A percentile compares a stretch with the other conserved stretches of the same genome.
Conservation (phyloP, 2,797 vertebrate genomes). For the Gallinago stenura region DNA sequence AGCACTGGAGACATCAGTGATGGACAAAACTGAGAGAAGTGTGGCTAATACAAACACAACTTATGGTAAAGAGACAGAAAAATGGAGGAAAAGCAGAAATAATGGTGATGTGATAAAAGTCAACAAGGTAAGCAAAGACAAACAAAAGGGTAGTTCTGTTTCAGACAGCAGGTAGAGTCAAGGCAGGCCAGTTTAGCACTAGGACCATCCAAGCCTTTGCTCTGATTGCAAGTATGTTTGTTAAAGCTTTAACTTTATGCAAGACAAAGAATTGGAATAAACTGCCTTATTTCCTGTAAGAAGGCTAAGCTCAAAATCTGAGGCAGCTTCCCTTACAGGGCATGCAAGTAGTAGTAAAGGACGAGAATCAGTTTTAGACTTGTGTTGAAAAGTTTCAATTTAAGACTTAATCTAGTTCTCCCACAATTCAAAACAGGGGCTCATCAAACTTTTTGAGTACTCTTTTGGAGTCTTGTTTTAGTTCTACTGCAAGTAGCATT, state of each 20-base stretch:
- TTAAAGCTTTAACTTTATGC: background rate
- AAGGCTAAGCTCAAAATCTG: background rate
- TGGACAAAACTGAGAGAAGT: background rate
- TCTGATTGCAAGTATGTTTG: background rate
- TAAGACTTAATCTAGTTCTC: background rate
- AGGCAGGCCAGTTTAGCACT: background rate
- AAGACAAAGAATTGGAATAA: background rate
- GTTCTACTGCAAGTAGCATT: background rate
- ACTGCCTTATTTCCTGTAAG: background rate
- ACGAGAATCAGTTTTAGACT: background rate
- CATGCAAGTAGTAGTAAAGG: background rate
- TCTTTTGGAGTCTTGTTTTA: background rate
- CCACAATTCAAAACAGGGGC: background rate
- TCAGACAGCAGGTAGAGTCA: background rate
- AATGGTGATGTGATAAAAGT: background rate
- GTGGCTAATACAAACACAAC: background rate
- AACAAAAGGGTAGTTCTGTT: background rate
- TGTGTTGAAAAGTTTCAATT: background rate
- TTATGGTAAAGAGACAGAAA: background rate
- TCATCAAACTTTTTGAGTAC: background rate
- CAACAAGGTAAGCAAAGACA: background rate
- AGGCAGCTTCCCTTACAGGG: background rate
- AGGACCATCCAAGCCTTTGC: accelerated
- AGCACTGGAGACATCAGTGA: background rate
- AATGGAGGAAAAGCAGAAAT: background rate